phyloP scores from a whole-genome alignment of 1,140 invertebrate species.

The Diorhabda sublineata region DNA sequence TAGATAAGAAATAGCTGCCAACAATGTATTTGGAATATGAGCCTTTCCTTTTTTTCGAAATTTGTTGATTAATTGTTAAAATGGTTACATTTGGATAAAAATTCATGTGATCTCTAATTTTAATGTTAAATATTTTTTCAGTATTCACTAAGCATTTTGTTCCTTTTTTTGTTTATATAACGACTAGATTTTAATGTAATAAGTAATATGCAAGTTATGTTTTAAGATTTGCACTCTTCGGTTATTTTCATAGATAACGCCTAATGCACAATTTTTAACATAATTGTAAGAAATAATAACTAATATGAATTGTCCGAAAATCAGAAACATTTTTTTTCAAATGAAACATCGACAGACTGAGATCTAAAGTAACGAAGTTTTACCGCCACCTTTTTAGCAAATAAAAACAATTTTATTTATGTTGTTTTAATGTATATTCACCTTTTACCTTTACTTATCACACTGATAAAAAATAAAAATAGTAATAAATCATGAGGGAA shows the following conservation, averaged over 20 bases:
- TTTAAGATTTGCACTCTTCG: neutral
- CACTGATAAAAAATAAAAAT: too few species aligned
- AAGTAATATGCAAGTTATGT: neutral
- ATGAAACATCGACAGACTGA: neutral
- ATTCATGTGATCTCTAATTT: constrained; percentile 10
- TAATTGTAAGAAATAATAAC: neutral
- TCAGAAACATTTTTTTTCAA: neutral
- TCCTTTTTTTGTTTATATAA: neutral
- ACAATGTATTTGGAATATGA: too few species aligned
- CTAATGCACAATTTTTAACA: neutral
- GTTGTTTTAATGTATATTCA: too few species aligned
- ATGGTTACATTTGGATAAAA: constrained; percentile 4
- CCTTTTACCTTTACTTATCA: too few species aligned
- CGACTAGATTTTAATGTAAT: constrained; percentile 1
- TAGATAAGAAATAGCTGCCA: too few species aligned
- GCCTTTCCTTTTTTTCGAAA: neutral
- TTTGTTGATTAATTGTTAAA: neutral
- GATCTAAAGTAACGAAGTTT: neutral
- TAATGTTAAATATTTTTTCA: constrained; percentile 3
- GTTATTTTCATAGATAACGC: constrained; percentile 3
- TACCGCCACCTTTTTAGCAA: constrained; percentile 1
- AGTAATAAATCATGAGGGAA: too few species aligned
- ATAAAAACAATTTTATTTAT: neutral
- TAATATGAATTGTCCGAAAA: constrained; percentile 1
- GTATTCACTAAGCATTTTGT: constrained; percentile 1